phyloP scores from a whole-genome alignment of 2,113 vertebrate species.

The Myocastor coypus region DNA sequence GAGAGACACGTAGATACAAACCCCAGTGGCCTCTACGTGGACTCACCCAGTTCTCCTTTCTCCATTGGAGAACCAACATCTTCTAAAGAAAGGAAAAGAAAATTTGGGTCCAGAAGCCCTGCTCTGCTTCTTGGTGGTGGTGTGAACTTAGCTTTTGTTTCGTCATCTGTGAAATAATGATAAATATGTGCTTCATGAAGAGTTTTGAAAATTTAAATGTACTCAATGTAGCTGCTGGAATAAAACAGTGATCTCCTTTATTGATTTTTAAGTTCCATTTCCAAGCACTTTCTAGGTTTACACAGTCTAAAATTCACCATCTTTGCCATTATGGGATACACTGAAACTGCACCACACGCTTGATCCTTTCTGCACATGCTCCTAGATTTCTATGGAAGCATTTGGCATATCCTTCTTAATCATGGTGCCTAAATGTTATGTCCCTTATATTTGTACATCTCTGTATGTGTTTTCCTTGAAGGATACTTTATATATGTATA shows the following conservation, averaged over 20 bases:
- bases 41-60: not conserved
- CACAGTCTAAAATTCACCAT: not conserved
- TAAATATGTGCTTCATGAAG: not conserved
- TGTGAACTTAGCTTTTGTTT: not conserved
- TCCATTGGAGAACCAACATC: not conserved
- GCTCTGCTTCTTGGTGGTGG: not conserved
- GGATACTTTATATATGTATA: not conserved
- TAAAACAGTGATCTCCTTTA: not conserved
- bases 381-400: not conserved
- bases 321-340: not conserved
- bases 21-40: not conserved
- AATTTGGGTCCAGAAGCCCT: not conserved
- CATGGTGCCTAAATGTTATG: not conserved
- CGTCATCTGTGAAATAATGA: too few species aligned
- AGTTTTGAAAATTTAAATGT: not conserved
- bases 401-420: not conserved
- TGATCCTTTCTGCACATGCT: not conserved
- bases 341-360: not conserved
- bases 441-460: not conserved
- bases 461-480: not conserved
- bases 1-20: too few species aligned
- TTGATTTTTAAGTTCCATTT: not conserved
- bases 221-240: not conserved
- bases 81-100: not conserved
- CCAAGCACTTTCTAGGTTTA: not conserved